Evolutionary conservation across 2,888 invertebrate species (phyloP).

Genomic region (Megaustenia siamemsis): DNA sequence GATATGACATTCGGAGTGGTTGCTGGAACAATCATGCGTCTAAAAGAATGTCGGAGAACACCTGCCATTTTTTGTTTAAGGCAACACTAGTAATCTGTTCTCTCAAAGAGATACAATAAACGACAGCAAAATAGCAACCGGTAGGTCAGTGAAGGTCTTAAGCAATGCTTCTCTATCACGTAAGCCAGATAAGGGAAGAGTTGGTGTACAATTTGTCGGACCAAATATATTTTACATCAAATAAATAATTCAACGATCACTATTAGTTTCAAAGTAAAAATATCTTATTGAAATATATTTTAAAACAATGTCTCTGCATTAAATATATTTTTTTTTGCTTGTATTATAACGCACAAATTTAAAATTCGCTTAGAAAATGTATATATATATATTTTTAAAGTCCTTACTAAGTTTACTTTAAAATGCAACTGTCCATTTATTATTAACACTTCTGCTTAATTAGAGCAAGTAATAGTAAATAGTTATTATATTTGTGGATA

Average conservation of each 20-base stretch:
- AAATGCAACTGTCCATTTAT: no score
- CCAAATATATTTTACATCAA: not conserved
- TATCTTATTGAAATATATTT: not conserved
- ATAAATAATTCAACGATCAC: not conserved
- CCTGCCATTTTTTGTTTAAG: constrained; percentile 50
- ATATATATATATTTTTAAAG: not conserved
- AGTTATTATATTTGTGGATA: no score
- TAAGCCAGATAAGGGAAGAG: not conserved
- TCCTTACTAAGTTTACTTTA: not conserved
- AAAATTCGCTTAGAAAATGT: not conserved
- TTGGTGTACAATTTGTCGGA: not conserved
- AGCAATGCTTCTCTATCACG: not conserved
- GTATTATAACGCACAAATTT: not conserved
- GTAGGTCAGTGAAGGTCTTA: constrained; percentile 20
- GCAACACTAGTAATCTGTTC: not conserved
- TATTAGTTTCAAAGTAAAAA: not conserved
- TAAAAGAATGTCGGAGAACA: constrained; percentile 35
- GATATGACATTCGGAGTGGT: constrained; percentile 42
- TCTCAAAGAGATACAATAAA: not conserved
- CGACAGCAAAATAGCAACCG: not conserved
- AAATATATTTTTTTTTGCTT: not conserved
- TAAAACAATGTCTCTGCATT: not conserved
- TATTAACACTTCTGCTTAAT: no score
- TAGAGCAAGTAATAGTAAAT: no score
- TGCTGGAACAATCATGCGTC: constrained; percentile 46